Percentiles rank a stretch among this genome's conserved stretches.
Conservation (phyloP, 1,140 invertebrate genomes). For the Macrobrachium nipponense region DNA sequence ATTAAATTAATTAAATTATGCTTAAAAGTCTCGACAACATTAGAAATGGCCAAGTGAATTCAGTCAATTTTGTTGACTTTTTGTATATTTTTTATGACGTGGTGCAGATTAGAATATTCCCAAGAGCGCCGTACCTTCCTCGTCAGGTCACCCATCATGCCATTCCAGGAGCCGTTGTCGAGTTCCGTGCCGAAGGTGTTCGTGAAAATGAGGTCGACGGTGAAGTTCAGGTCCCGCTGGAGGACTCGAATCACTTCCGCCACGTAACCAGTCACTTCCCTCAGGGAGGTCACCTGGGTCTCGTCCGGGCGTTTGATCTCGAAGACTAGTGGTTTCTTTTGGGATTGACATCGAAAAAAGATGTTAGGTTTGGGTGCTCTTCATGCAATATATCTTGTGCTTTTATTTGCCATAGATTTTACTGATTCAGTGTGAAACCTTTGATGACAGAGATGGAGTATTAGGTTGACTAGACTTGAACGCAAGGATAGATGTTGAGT, state of each 20-base stretch:
- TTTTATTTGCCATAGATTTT: not conserved
- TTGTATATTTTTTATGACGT: no score
- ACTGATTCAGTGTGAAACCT: no score
- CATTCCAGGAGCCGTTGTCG: slow-evolving; percentile 47
- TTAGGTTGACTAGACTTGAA: no score
- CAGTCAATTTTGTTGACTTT: no score
- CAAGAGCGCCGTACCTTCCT: not conserved
- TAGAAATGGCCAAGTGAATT: no score
- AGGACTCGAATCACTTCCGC: slow-evolving; percentile 17
- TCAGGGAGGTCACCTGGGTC: not conserved
- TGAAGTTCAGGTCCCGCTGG: slow-evolving; percentile 25
- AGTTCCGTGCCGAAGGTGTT: slow-evolving; percentile 25
- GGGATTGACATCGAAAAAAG: not conserved
- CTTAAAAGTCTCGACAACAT: no score
- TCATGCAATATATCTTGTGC: not conserved
- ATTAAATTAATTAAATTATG: no score
- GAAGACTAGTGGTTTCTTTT: slow-evolving; percentile 36
- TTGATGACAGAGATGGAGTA: no score
- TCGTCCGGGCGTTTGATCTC: not conserved
- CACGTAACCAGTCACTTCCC: slow-evolving; percentile 23
- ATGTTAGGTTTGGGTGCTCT: not conserved
- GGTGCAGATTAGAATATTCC: not conserved
- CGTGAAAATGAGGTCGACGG: slow-evolving; percentile 22
- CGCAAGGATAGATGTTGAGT: no score
- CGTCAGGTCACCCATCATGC: slow-evolving; percentile 28